A percentile compares a stretch with the other conserved stretches of the same genome.
These are phyloP conservation scores for Eueides isabella DNA, from an alignment of 1,140 invertebrate genomes.

Conservation along the genomic window DNA sequence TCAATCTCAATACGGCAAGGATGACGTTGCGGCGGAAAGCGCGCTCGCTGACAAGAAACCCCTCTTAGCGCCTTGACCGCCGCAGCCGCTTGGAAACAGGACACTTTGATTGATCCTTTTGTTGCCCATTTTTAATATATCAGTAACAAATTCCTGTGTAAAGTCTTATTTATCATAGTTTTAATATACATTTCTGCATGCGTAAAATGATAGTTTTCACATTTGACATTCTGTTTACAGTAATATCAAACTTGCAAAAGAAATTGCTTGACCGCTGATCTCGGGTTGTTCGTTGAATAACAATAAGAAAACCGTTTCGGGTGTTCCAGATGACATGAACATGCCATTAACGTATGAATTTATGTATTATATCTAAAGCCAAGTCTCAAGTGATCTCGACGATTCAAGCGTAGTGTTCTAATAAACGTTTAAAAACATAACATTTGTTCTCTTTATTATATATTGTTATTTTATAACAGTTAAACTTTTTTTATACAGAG, in stretches of 20 bases:
- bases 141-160: background rate
- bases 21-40: slow-evolving; percentile 71
- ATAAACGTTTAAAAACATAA: background rate
- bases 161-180: background rate
- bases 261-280: slow-evolving; percentile 59
- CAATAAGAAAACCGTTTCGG: slow-evolving; percentile 61
- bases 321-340: slow-evolving; percentile 56
- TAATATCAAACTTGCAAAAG: slow-evolving; percentile 47
- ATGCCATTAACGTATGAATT: slow-evolving; percentile 75
- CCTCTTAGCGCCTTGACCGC: slow-evolving; percentile 65
- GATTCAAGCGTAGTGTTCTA: background rate
- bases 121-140: slow-evolving; percentile 32
- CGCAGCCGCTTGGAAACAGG: slow-evolving; percentile 46
- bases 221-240: slow-evolving; percentile 12
- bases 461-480: background rate
- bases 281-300: slow-evolving; percentile 64
- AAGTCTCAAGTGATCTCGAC: slow-evolving; percentile 19
- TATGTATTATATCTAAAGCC: slow-evolving; percentile 58
- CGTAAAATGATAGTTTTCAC: background rate
- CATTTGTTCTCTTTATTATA: background rate
- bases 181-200: background rate
- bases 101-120: slow-evolving; percentile 71
- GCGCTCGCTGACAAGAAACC: slow-evolving; percentile 65
- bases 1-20: slow-evolving; percentile 75
- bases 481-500: background rate